phyloP scores from a whole-genome alignment of 2,888 invertebrate species.

The Epinotia nisella region DNA sequence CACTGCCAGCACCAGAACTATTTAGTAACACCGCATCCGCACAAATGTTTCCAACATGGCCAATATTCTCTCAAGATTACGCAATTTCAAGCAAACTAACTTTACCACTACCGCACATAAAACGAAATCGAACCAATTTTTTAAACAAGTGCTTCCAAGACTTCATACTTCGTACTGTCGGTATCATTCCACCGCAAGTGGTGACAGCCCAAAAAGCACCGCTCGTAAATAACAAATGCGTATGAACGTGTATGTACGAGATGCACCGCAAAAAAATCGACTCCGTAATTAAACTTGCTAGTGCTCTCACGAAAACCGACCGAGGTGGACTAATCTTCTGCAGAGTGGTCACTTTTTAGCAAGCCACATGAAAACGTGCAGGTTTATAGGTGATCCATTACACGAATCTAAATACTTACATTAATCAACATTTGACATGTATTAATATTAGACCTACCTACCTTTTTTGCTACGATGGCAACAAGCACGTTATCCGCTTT shows the following conservation, averaged over 20 bases:
- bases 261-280: slow-evolving; percentile 68
- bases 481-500: too few species aligned
- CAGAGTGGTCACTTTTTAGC: slow-evolving; percentile 24
- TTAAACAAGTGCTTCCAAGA: slow-evolving; percentile 42
- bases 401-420: too few species aligned
- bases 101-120: not conserved
- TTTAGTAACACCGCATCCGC: not conserved
- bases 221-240: slow-evolving; percentile 79
- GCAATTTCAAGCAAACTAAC: not conserved
- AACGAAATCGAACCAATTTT: slow-evolving; percentile 38
- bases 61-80: not conserved
- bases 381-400: too few species aligned
- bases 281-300: slow-evolving; percentile 72
- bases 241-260: slow-evolving; percentile 61
- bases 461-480: too few species aligned
- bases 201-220: slow-evolving; percentile 73
- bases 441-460: too few species aligned
- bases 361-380: not conserved
- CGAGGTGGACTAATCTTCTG: not conserved
- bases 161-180: slow-evolving; percentile 59
- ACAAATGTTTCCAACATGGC: not conserved
- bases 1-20: too few species aligned
- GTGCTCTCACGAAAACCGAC: slow-evolving; percentile 58
- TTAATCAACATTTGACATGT: too few species aligned
- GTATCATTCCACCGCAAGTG: slow-evolving; percentile 64